Base-by-base conservation (phyloP, 1,140 invertebrate species). In the Rhopalosiphum maidis region DNA sequence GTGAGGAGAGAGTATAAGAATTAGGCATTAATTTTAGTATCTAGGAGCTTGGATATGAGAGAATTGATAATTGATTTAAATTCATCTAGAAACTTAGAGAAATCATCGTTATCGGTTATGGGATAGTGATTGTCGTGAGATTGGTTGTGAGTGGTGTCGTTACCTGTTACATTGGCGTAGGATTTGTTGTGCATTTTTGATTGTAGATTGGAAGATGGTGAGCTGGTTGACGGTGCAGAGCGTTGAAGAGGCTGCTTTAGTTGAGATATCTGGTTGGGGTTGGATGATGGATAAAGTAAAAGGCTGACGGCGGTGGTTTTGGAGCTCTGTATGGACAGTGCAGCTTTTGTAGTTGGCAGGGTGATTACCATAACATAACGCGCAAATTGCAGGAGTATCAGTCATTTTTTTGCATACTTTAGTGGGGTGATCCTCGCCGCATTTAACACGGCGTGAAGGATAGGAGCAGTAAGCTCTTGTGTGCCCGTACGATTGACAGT, bases 401-500 rank as follows among this genome's bases (percentile, higher is more conserved):
- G 21, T 3, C 35, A n/a, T 37, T 89, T 93, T 93, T 46, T 48
- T 90, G 35, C 91, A 93, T 15, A 22, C 30, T 3, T 3, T 7
- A 25, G 85, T 89, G 5, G 7, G 8, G 25, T 94, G 91, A 22
- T 48, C 22, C 41, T 48, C 86, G 6, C 46, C 92, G 77, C 92
- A 94, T 94, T 93, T 95, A 95, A 41, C 94, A 93, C 23, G 55
- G 94, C 82, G 86, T 37, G 88, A 94, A 94, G 8, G 48, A 93
- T 94, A 94, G 8, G 48, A 93, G 90, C 95, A 95, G 91, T 95
- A 95, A 23, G 85, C 90, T 94, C 95, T 94, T 9, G 95, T 95
- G 90, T 95, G 95, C 8, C 95, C 95, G 93, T 94, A 95, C 35
- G 93, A 68, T 94, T 95, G 95, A 93, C 95, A 95, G 94, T 94